phyloP scores from a whole-genome alignment of 2,113 vertebrate species.

The Aegotheles bennettii region DNA sequence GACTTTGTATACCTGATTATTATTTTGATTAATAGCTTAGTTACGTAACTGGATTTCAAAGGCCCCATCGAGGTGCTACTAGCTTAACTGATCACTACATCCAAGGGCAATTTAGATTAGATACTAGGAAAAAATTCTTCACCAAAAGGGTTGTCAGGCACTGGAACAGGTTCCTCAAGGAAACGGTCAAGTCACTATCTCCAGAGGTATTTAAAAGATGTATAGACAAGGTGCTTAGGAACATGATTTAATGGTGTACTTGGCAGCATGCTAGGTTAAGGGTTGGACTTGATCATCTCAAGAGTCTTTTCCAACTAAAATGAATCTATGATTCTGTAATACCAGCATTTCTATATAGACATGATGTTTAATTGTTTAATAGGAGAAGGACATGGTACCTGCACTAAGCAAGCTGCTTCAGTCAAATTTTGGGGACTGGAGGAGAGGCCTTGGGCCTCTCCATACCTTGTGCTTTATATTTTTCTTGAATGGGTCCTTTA shows the following conservation, averaged over 20 bases:
- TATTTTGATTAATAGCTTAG: not conserved
- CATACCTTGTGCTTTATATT: not conserved
- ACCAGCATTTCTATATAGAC: not conserved
- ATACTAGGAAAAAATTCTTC: too few relatives aligned
- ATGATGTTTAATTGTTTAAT: not conserved
- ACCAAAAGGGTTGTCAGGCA: too few relatives aligned
- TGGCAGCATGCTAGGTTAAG: too few relatives aligned
- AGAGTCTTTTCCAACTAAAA: too few relatives aligned
- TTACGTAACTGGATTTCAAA: not conserved
- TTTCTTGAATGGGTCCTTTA: not conserved
- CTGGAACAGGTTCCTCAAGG: too few relatives aligned
- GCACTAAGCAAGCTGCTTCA: not conserved
- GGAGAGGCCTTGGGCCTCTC: not conserved
- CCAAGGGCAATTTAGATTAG: too few relatives aligned
- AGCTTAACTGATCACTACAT: not conserved
- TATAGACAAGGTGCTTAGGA: too few relatives aligned
- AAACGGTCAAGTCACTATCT: too few relatives aligned
- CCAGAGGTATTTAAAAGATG: too few relatives aligned
- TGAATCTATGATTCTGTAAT: not conserved
- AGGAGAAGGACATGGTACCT: not conserved
- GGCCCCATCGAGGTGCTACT: not conserved
- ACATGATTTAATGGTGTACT: too few relatives aligned
- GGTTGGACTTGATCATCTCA: too few relatives aligned
- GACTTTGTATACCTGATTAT: not conserved
- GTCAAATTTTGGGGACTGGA: not conserved